Evolutionary conservation across 2,797 vertebrate genomes (phyloP).

Genomic region (Anableps anableps): DNA sequence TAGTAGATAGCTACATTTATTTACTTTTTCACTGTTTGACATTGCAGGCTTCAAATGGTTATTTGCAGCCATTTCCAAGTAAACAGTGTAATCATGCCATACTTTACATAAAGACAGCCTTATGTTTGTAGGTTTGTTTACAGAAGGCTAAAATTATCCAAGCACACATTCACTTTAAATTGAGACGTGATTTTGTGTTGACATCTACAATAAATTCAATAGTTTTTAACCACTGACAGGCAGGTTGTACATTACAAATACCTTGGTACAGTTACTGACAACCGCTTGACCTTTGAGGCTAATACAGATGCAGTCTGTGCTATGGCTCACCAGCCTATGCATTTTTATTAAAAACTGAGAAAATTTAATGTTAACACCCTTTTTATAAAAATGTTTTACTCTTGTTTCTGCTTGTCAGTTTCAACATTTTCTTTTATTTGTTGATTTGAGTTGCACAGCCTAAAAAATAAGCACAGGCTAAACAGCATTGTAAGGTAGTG

Average conservation of each 20-base stretch:
- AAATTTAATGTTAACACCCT: not conserved
- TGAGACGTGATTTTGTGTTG: not conserved
- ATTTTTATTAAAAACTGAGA: not conserved
- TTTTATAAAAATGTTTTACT: too few relatives aligned
- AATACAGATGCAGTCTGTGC: not conserved
- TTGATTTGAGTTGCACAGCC: not conserved
- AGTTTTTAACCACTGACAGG: not conserved
- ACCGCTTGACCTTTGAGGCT: not conserved
- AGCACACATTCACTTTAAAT: conserved; percentile 6
- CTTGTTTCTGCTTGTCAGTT: too few relatives aligned
- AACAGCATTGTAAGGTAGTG: not conserved
- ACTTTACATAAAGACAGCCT: conserved; percentile 30
- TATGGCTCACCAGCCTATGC: not conserved
- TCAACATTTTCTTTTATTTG: not conserved
- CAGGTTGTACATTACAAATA: not conserved
- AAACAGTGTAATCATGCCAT: conserved; percentile 21
- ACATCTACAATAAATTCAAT: not conserved
- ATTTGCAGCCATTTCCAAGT: conserved; percentile 39
- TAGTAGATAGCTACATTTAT: conserved; percentile 25
- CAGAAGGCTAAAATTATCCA: conserved; percentile 22
- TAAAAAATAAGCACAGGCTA: not conserved
- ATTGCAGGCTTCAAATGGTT: conserved; percentile 47
- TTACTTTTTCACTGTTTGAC: conserved; percentile 33
- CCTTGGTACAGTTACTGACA: not conserved
- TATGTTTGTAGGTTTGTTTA: conserved; percentile 26